These are phyloP conservation scores for Lichenostomus cassidix DNA, from an alignment of 2,113 vertebrate species.

Conservation along the genomic window DNA sequence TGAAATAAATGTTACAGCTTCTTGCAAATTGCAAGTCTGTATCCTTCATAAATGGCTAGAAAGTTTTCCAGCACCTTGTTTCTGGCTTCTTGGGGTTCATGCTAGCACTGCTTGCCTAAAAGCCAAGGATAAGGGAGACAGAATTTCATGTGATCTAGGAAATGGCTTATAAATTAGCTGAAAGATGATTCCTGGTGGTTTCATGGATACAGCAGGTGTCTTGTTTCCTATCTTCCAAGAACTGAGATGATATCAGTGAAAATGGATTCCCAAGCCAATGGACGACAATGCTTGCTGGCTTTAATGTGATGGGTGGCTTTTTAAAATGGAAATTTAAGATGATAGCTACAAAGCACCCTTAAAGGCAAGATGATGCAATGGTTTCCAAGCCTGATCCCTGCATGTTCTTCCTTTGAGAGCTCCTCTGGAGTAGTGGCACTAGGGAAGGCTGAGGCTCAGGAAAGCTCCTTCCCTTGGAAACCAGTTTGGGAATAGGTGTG, in stretches of 20 bases:
- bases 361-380: background rate
- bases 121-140: background rate
- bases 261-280: background rate
- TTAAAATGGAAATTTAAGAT: background rate
- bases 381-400: background rate
- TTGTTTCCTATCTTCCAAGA: conserved; percentile 6
- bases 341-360: background rate
- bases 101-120: background rate
- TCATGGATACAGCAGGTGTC: background rate
- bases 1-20: background rate
- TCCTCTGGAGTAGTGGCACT: background rate
- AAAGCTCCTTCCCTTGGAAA: background rate
- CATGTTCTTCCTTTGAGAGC: background rate
- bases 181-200: conserved; percentile 23
- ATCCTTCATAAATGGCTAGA: background rate
- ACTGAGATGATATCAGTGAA: background rate
- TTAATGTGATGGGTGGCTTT: background rate
- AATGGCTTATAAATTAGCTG: background rate
- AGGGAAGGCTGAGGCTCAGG: background rate
- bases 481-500: background rate
- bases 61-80: background rate
- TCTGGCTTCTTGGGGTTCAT: background rate
- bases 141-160: conserved; percentile 39
- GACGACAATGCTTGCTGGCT: background rate
- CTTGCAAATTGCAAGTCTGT: background rate